Base-by-base conservation (phyloP, 2,888 invertebrate genomes). In the Nephrotoma guestfalica region DNA sequence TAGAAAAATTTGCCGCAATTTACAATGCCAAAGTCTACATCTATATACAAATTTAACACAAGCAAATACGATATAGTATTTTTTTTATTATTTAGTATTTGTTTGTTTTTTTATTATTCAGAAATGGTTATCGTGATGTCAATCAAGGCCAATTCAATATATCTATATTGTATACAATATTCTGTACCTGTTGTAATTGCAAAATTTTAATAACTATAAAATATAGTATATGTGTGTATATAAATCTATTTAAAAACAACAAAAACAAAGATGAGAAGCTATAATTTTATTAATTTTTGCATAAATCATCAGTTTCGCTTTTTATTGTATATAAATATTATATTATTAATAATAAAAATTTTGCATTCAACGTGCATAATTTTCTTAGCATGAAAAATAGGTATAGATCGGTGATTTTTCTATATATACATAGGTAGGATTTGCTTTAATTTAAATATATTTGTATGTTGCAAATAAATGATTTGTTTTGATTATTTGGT, bases 81-180 rank as follows among this genome's bases (percentile, higher is more conserved):
- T 51, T 51, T 51, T 51, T 15, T 71, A 9, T 43, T 43, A 43
- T 43, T 43, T 71, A 30, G 30, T 71, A 71, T 71, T 71, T 30
- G 30, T 30, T 30, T 71, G 30, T 71, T 71, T 71, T 30, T 71
- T 71, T 71, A 71, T 41, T 85, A 85, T 85, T 85, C 85, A 45
- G 7, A 85, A 43, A 43, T 85, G 18, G 85, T 85, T 85, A 85
- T 85, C 85, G 85, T 85, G 85, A 85, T 85, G 85, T 85, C 85
- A 85, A 85, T 43, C 85, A 85, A 85, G 85, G 85, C 30, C 18
- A 45, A 43, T 85, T 84, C n/a, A 83, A 83, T 83, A 83, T 83
- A 83, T 83, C 40, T 83, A n/a, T 51, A 51, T 51, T 45, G 4
- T 45, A 51, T 51, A 51, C 51, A 4, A 15, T 51, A 71, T 71